Conservation (phyloP, 2,113 vertebrate genomes). For the Neoarius graeffei region DNA sequence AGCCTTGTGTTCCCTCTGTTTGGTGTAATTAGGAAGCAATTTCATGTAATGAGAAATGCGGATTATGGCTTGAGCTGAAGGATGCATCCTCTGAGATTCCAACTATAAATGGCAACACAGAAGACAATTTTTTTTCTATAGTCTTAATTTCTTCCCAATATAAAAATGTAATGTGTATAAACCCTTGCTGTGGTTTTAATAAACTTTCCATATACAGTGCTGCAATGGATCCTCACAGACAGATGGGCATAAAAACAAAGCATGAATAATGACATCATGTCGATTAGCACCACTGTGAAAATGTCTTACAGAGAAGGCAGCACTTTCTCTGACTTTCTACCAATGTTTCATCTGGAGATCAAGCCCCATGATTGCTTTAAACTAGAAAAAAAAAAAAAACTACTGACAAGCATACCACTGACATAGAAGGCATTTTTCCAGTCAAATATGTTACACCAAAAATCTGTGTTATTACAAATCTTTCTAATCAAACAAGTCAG, state of each 20-base stretch:
- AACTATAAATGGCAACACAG: conserved; percentile 18
- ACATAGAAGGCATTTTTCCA: conserved; percentile 51
- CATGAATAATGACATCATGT: conserved; percentile 37
- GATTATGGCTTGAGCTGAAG: conserved; percentile 37
- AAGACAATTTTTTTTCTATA: not conserved
- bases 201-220: not conserved
- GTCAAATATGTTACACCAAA: not conserved
- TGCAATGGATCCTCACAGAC: not conserved
- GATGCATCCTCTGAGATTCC: conserved; percentile 13
- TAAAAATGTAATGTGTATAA: not conserved
- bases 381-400: conserved; percentile 43
- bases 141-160: not conserved
- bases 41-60: conserved; percentile 42
- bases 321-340: conserved; percentile 51
- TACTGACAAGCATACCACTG: not conserved
- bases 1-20: conserved; percentile 39
- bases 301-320: conserved; percentile 36
- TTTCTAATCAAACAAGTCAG: conserved; percentile 22
- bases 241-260: conserved; percentile 8
- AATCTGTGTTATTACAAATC: conserved; percentile 25
- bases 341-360: conserved; percentile 61
- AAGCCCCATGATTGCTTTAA: conserved; percentile 59
- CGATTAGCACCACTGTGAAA: conserved; percentile 45
- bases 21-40: conserved; percentile 45
- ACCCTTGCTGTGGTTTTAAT: not conserved